These are phyloP conservation scores for Theristus sp. DNA, from an alignment of 2,888 invertebrate genomes.

Conservation along the genomic window DNA sequence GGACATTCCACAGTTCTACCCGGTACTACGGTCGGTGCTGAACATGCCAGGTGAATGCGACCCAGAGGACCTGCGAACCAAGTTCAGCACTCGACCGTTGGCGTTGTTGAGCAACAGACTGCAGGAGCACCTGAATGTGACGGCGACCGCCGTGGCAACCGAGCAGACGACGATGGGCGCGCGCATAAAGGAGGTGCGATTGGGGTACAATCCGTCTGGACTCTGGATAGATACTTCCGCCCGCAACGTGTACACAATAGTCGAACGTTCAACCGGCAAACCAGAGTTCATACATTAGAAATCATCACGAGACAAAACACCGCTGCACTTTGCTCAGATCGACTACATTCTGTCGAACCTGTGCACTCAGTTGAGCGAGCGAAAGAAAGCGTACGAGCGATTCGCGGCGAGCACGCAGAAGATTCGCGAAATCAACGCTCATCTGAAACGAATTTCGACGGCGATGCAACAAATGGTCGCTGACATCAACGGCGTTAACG, in stretches of 20 bases:
- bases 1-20: slow-evolving; percentile 8
- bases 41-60: slow-evolving; percentile 5
- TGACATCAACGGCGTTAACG: background rate
- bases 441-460: background rate
- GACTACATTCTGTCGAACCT: slow-evolving; percentile 1
- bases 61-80: slow-evolving; percentile 5
- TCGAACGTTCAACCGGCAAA: too few relatives aligned
- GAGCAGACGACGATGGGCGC: slow-evolving; percentile 2
- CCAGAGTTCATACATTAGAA: too few relatives aligned
- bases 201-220: too few relatives aligned
- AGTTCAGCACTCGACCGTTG: slow-evolving; percentile 5
- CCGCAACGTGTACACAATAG: too few relatives aligned
- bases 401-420: background rate
- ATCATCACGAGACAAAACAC: too few relatives aligned
- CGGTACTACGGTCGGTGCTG: slow-evolving; percentile 2
- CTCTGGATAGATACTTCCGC: too few relatives aligned
- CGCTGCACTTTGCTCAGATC: too few relatives aligned
- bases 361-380: slow-evolving; percentile 1
- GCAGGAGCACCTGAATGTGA: slow-evolving; percentile 4
- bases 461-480: background rate
- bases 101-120: background rate
- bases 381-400: slow-evolving; percentile 1
- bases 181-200: slow-evolving; percentile 3
- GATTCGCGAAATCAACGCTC: background rate
- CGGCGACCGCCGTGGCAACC: background rate